Evolutionary conservation across 2,888 invertebrate genomes (phyloP).

Genomic region (Caenorhabditis sp.): DNA sequence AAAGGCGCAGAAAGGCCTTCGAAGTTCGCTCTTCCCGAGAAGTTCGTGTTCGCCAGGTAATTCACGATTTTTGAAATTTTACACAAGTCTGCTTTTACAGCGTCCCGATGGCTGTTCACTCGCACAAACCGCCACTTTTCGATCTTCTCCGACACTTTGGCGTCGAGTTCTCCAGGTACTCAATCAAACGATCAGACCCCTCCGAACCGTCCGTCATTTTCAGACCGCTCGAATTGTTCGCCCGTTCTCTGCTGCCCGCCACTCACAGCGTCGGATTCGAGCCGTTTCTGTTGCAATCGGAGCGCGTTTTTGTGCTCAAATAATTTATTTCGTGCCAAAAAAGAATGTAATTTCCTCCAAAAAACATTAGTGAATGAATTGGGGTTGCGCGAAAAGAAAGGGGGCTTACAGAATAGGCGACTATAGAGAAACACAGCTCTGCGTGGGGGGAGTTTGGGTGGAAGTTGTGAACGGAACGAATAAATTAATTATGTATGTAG

Average conservation of each 20-base stretch:
- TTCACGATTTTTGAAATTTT: background rate
- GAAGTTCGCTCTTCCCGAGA: conserved; percentile 19
- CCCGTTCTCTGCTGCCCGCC: conserved; percentile 88
- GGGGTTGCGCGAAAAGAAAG: conserved; percentile 7
- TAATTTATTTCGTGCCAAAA: conserved; percentile 23
- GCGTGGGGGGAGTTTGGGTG: background rate
- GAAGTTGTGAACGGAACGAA: conserved; percentile 14
- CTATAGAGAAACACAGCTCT: conserved; percentile 36
- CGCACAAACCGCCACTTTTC: conserved; percentile 92
- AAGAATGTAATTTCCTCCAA: conserved; percentile 1
- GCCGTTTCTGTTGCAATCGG: conserved; percentile 82
- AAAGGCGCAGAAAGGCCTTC: background rate
- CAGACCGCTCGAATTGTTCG: conserved; percentile 88
- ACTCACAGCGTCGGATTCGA: conserved; percentile 92
- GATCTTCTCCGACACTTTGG: conserved; percentile 81
- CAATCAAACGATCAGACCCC: background rate
- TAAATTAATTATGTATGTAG: background rate
- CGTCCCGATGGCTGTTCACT: conserved; percentile 90
- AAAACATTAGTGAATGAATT: conserved; percentile 2
- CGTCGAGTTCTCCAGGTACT: conserved; percentile 5
- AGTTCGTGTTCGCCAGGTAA: conserved; percentile 53
- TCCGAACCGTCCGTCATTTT: background rate
- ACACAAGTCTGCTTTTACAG: conserved; percentile 48
- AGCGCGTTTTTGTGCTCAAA: conserved; percentile 45
- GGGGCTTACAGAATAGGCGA: background rate